Conservation (phyloP, 2,888 invertebrate species). For the Masnerella sp. region DNA sequence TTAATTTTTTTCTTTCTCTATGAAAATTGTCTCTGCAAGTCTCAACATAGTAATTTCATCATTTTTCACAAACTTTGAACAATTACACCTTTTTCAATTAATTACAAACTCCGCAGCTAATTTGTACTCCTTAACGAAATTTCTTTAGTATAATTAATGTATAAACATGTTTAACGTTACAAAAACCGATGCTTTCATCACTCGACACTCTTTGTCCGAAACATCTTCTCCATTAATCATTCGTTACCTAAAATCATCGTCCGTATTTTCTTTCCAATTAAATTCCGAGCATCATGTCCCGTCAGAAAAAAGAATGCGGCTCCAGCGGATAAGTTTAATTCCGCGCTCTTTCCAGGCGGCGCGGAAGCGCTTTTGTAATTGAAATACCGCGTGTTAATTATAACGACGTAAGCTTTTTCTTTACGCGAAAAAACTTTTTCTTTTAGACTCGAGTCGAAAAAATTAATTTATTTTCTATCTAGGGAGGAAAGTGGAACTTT, state of each 20-base stretch:
- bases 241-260: conserved; percentile 39
- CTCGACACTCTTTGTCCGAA: not conserved
- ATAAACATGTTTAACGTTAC: not conserved
- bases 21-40: too few species aligned
- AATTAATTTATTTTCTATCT: conserved; percentile 53
- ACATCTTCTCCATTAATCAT: conserved; percentile 20
- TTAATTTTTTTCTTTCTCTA: too few species aligned
- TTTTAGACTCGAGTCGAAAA: conserved; percentile 44
- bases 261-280: conserved; percentile 50
- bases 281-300: conserved; percentile 30
- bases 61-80: too few species aligned
- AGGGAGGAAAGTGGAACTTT: too few species aligned
- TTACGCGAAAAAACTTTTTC: conserved; percentile 40
- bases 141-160: too few species aligned
- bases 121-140: too few species aligned
- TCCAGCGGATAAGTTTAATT: conserved; percentile 51
- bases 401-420: conserved; percentile 50
- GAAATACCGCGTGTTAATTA: conserved; percentile 54
- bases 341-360: conserved; percentile 34
- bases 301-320: conserved; percentile 20
- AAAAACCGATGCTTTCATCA: conserved; percentile 4
- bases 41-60: too few species aligned
- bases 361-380: conserved; percentile 55
- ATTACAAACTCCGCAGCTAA: too few species aligned
- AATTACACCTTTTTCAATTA: too few species aligned